Conservation (phyloP, 2,888 invertebrate genomes). For the Xylocampa areola region DNA sequence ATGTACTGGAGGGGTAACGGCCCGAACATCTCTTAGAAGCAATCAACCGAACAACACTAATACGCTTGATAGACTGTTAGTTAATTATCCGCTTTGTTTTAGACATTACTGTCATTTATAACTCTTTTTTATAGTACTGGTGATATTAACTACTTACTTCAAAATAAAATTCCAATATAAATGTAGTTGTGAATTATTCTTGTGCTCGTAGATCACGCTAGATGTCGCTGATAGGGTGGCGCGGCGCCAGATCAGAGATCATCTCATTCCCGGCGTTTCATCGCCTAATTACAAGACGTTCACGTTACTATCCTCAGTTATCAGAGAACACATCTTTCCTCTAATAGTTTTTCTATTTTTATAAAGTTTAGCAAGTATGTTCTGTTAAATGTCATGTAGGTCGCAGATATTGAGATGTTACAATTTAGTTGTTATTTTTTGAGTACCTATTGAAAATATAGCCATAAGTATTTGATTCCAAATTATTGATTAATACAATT, state of each 20-base stretch:
- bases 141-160: conserved; percentile 18
- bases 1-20: conserved; percentile 87
- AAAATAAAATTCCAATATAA: conserved; percentile 43
- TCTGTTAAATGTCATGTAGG: conserved; percentile 28
- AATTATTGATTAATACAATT: too few relatives aligned
- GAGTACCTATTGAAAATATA: too few relatives aligned
- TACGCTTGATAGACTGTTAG: conserved; percentile 78
- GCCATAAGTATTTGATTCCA: too few relatives aligned
- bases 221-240: conserved; percentile 86
- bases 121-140: conserved; percentile 33
- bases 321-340: conserved; percentile 50
- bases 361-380: conserved; percentile 25
- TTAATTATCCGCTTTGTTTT: conserved; percentile 82
- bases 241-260: conserved; percentile 83
- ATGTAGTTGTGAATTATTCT: conserved; percentile 66
- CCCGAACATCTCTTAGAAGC: conserved; percentile 78
- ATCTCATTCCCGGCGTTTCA: conserved; percentile 71
- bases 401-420: conserved; percentile 12
- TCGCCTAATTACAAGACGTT: conserved; percentile 78
- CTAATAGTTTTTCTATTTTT: conserved; percentile 57
- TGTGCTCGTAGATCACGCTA: conserved; percentile 83
- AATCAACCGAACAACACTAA: conserved; percentile 82
- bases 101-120: conserved; percentile 60
- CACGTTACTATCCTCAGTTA: conserved; percentile 63
- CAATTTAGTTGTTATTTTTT: too few relatives aligned